Percentiles rank a stretch among this genome's conserved stretches.
These are phyloP conservation scores for Agapornis roseicollis DNA, from an alignment of 2,113 vertebrate species.

Conservation along the genomic window DNA sequence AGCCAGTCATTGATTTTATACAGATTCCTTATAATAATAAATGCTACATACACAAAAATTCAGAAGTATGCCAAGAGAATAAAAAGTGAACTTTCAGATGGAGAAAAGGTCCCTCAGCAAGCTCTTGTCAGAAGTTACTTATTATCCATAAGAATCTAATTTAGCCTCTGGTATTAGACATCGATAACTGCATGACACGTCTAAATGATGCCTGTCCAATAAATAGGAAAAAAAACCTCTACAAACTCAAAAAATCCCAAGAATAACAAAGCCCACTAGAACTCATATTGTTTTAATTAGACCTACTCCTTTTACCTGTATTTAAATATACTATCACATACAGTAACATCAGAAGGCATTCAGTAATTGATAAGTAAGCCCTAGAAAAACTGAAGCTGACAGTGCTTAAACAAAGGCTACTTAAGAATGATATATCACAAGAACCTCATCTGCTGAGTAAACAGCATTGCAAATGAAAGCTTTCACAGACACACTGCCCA, in stretches of 20 bases:
- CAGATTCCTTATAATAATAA: neutral
- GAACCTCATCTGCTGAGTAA: neutral
- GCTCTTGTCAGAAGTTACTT: neutral
- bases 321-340: neutral
- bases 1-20: neutral
- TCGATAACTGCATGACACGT: neutral
- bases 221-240: neutral
- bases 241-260: fast-evolving
- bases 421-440: neutral
- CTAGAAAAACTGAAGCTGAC: neutral
- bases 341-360: neutral
- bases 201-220: neutral
- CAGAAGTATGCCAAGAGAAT: neutral
- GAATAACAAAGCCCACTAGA: neutral
- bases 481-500: neutral
- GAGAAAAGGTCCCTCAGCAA: neutral
- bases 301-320: neutral
- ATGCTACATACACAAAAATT: neutral
- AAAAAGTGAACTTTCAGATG: neutral
- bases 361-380: neutral
- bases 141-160: neutral
- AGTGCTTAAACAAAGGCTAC: neutral
- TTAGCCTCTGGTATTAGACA: neutral
- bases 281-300: neutral
- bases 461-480: neutral